These are phyloP conservation scores for Pristionchus japonicus DNA, from an alignment of 2,888 invertebrate species.

Conservation along the genomic window DNA sequence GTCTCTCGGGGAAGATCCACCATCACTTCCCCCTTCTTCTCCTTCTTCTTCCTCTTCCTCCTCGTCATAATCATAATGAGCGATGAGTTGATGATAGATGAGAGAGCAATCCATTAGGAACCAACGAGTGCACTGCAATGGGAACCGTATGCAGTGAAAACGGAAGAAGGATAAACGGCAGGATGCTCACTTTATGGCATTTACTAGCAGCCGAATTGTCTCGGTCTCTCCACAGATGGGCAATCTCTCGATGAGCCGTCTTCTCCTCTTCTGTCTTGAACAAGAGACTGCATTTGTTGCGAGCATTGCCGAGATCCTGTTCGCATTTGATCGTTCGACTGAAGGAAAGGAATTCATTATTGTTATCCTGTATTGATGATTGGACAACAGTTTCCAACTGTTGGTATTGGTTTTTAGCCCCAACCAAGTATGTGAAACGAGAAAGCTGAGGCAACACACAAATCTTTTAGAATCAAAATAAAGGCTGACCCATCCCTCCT, in stretches of 20 bases:
- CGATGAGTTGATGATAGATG: background rate
- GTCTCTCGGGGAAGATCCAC: background rate
- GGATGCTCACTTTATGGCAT: background rate
- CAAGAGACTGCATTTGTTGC: background rate
- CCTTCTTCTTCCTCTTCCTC: slow-evolving; percentile 2
- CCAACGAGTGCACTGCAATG: slow-evolving; percentile 11
- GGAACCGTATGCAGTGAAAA: background rate
- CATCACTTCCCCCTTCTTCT: background rate
- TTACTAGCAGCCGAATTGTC: background rate
- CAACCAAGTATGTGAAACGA: too few species aligned
- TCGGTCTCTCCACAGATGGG: background rate
- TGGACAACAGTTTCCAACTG: too few species aligned
- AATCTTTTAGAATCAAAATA: background rate
- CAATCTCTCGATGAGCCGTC: background rate
- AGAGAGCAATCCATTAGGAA: background rate
- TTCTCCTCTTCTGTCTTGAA: background rate
- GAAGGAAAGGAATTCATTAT: background rate
- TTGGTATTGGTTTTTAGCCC: too few species aligned
- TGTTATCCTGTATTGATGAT: background rate
- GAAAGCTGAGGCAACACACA: too few species aligned
- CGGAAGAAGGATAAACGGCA: background rate
- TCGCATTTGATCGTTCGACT: background rate
- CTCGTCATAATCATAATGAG: slow-evolving; percentile 35
- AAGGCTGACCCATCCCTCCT: background rate
- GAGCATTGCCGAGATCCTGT: background rate